A percentile compares a stretch with the other conserved stretches of the same genome.
These are phyloP conservation scores for Umimayanthus chanpuru DNA, from an alignment of 92 coral and sea anemone species.

Conservation along the genomic window DNA sequence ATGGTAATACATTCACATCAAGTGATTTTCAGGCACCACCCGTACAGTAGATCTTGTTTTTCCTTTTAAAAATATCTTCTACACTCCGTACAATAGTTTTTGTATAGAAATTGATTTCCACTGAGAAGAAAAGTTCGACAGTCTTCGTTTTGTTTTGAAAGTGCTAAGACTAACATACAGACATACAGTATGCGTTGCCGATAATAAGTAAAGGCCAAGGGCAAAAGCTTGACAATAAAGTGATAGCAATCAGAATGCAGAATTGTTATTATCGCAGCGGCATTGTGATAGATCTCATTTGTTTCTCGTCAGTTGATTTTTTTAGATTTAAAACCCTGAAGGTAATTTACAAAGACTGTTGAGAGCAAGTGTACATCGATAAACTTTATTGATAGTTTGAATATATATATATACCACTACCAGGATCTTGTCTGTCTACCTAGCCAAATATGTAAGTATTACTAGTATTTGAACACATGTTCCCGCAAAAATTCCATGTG, in stretches of 20 bases:
- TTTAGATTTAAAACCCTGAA: not conserved
- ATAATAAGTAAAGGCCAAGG: not conserved
- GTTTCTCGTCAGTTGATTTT: not conserved
- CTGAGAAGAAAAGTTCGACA: no score
- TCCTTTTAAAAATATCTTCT: not conserved
- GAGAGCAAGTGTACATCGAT: no score
- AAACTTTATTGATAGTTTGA: no score
- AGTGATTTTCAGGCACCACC: not conserved
- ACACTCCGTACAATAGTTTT: not conserved
- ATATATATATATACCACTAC: no score
- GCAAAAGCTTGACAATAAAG: not conserved
- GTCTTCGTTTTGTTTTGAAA: not conserved
- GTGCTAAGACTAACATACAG: not conserved
- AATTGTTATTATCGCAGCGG: not conserved
- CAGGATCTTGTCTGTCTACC: no score
- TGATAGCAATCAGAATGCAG: not conserved
- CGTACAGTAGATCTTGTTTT: not conserved
- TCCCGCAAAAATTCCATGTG: not conserved
- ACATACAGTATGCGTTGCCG: not conserved
- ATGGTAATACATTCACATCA: not conserved
- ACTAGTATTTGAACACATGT: not conserved
- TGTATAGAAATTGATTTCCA: no score
- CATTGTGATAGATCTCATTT: not conserved
- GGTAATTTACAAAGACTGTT: not conserved
- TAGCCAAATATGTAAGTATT: no score